Evolutionary conservation across 2,888 invertebrate species (phyloP).

Genomic region (Eucriotettix oculatus): DNA sequence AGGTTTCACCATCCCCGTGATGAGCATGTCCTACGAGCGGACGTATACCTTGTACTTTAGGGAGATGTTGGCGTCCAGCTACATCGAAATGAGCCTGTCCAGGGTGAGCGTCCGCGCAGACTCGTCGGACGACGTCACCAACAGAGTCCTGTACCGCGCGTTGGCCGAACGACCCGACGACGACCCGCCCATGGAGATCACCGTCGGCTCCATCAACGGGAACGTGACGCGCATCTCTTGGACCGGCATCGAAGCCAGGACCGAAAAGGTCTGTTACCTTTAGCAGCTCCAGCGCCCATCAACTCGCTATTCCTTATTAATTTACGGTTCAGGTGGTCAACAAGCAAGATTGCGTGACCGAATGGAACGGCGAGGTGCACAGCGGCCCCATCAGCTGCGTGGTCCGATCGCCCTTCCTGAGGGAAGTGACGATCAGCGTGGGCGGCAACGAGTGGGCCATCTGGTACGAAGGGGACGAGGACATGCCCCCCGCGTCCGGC

Average conservation of each 20-base stretch:
- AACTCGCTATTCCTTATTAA: no score
- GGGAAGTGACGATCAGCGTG: neutral
- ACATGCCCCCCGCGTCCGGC: neutral
- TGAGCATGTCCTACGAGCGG: neutral
- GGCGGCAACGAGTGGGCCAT: neutral
- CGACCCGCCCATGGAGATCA: neutral
- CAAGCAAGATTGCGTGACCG: neutral
- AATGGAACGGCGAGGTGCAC: neutral
- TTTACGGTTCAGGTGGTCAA: neutral
- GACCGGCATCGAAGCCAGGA: neutral
- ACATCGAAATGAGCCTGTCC: no score
- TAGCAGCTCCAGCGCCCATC: no score
- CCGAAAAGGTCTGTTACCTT: neutral
- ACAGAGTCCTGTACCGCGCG: no score
- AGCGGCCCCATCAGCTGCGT: neutral
- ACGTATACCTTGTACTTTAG: no score
- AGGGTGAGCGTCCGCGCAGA: no score
- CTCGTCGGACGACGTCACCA: no score
- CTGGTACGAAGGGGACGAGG: neutral
- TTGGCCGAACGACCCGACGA: no score
- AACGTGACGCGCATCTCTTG: neutral
- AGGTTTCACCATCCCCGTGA: neutral
- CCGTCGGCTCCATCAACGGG: neutral
- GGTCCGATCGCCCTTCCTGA: neutral
- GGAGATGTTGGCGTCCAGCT: no score